A percentile compares a stretch with the other conserved stretches of the same genome.
Conservation (phyloP, 2,888 invertebrate genomes). For the Apodemia hepburni region DNA sequence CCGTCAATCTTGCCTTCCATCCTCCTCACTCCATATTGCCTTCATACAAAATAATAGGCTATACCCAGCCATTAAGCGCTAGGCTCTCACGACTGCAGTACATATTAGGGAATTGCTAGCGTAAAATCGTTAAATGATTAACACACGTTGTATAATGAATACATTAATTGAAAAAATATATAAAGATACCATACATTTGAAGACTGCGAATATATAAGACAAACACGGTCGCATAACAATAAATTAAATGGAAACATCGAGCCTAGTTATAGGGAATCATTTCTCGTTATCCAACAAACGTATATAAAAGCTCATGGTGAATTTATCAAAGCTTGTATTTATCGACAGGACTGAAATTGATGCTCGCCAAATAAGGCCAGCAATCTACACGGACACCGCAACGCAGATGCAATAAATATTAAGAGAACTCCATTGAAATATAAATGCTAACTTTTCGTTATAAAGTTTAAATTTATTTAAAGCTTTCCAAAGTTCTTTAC, state of each 20-base stretch:
- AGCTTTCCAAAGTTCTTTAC: neutral
- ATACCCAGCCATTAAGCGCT: too few species aligned
- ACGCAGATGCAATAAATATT: conserved; percentile 10
- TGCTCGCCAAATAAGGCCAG: conserved; percentile 33
- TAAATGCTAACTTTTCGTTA: neutral
- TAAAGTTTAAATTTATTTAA: neutral
- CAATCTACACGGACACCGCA: conserved; percentile 22
- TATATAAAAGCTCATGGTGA: conserved; percentile 13
- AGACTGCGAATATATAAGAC: neutral
- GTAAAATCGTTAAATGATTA: too few species aligned
- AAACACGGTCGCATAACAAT: neutral
- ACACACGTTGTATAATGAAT: too few species aligned
- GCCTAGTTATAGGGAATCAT: conserved; percentile 6
- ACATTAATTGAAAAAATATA: too few species aligned
- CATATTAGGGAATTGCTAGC: too few species aligned
- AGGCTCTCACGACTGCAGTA: too few species aligned
- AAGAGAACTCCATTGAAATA: neutral
- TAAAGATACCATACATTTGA: too few species aligned
- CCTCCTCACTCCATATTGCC: too few species aligned
- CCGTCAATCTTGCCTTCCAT: too few species aligned
- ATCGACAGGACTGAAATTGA: conserved; percentile 28
- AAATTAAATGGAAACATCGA: neutral
- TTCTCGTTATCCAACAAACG: conserved; percentile 9
- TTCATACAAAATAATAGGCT: too few species aligned
- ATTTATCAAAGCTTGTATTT: conserved; percentile 22